Conservation (phyloP, 2,888 invertebrate genomes). For the Sepioteuthis lessoniana region DNA sequence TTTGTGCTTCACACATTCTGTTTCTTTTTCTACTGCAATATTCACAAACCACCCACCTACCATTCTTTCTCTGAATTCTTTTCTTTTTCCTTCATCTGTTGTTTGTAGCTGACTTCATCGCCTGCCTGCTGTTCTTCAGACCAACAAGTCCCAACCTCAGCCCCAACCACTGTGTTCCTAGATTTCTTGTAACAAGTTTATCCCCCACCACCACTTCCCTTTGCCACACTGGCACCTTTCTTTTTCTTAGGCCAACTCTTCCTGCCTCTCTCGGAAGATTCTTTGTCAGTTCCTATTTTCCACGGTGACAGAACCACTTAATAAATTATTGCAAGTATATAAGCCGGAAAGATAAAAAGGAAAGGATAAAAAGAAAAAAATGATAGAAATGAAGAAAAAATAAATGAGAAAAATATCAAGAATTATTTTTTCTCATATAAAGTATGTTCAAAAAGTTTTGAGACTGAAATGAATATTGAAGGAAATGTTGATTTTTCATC, state of each 20-base stretch:
- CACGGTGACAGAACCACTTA: conserved; percentile 4
- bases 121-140: neutral
- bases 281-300: neutral
- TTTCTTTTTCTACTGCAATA: neutral
- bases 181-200: neutral
- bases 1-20: neutral
- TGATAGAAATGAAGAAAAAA: neutral
- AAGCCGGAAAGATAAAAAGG: neutral
- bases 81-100: neutral
- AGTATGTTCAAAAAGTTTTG: no score
- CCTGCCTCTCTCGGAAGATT: neutral
- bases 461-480: no score
- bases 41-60: neutral
- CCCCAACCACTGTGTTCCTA: neutral
- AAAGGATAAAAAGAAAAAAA: neutral
- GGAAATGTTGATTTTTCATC: no score
- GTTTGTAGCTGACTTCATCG: no score
- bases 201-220: no score
- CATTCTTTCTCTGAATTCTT: neutral
- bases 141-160: neutral
- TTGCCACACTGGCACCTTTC: neutral
- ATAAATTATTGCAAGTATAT: neutral
- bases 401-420: no score
- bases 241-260: neutral
- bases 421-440: no score